Evolutionary conservation across 2,797 vertebrate genomes (phyloP).

Genomic region (Danio kyathit): DNA sequence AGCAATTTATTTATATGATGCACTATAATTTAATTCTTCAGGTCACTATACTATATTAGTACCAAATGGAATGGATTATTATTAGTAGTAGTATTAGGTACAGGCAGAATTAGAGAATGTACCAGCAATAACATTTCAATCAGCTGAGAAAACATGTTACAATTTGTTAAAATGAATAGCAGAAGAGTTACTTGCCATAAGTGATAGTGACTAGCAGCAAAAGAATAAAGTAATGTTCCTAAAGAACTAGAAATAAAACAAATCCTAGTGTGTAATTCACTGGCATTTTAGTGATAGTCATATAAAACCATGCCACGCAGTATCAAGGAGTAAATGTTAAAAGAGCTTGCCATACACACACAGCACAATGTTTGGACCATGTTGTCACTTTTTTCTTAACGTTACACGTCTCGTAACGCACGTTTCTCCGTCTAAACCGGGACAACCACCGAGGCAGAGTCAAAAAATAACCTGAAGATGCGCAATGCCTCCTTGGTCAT

Average conservation of each 20-base stretch:
- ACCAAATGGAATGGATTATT: not conserved
- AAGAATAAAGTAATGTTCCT: not conserved
- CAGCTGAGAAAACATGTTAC: too few species aligned
- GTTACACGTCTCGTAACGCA: slow-evolving; percentile 65
- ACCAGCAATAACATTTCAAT: not conserved
- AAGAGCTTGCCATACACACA: slow-evolving; percentile 40
- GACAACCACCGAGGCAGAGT: slow-evolving; percentile 57
- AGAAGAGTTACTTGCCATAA: slow-evolving; percentile 1
- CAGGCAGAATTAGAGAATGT: not conserved
- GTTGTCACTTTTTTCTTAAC: slow-evolving; percentile 66
- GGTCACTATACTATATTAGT: slow-evolving; percentile 8
- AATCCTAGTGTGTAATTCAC: too few species aligned
- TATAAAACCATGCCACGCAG: not conserved
- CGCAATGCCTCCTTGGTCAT: slow-evolving; percentile 47
- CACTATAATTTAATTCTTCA: slow-evolving; percentile 1
- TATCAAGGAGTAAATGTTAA: slow-evolving; percentile 34
- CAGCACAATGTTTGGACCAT: slow-evolving; percentile 30
- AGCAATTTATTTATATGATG: slow-evolving; percentile 1
- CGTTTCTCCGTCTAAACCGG: slow-evolving; percentile 53
- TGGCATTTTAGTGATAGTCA: too few species aligned
- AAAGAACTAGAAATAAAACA: not conserved
- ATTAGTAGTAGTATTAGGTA: not conserved
- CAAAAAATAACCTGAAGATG: slow-evolving; percentile 63
- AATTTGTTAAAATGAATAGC: not conserved
- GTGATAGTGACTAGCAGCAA: not conserved